phyloP scores from a whole-genome alignment of 2,113 vertebrate genomes.

The Limanda limanda region DNA sequence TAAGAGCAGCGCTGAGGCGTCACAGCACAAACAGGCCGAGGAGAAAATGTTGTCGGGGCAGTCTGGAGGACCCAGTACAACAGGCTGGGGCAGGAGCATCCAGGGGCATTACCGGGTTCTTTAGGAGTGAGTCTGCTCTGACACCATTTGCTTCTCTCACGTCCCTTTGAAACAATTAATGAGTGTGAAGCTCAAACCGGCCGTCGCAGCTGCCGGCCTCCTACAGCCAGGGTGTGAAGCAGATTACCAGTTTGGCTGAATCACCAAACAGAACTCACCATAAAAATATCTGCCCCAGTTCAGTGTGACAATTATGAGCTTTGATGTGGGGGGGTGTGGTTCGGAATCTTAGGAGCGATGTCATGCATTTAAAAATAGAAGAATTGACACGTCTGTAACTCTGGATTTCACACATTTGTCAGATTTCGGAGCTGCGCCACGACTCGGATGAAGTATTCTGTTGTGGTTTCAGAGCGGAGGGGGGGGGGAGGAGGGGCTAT shows the following conservation, averaged over 20 bases:
- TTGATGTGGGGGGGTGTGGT: not conserved
- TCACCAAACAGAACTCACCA: conserved; percentile 15
- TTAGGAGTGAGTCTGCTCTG: conserved; percentile 20
- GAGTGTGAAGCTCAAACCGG: conserved; percentile 16
- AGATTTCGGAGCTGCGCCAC: not conserved
- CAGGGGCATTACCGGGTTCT: conserved; percentile 25
- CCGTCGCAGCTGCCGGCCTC: conserved; percentile 33
- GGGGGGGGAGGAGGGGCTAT: no score
- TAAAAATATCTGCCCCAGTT: conserved; percentile 41
- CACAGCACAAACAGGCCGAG: conserved; percentile 6
- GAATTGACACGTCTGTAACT: not conserved
- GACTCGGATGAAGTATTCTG: no score
- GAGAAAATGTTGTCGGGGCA: conserved; percentile 47
- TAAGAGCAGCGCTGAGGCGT: not conserved
- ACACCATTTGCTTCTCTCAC: conserved; percentile 47
- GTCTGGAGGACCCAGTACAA: conserved; percentile 40
- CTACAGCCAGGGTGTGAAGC: conserved; percentile 45
- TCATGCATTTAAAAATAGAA: conserved; percentile 23
- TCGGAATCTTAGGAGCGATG: conserved; percentile 8
- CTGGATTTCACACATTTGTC: conserved; percentile 1
- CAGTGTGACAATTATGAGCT: conserved; percentile 37
- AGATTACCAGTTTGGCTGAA: conserved; percentile 10
- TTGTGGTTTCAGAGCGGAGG: no score
- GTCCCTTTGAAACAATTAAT: conserved; percentile 44
- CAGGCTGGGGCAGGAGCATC: conserved; percentile 53